These are phyloP conservation scores for Xiphophorus birchmanni DNA, from an alignment of 2,797 vertebrate species.

Conservation along the genomic window DNA sequence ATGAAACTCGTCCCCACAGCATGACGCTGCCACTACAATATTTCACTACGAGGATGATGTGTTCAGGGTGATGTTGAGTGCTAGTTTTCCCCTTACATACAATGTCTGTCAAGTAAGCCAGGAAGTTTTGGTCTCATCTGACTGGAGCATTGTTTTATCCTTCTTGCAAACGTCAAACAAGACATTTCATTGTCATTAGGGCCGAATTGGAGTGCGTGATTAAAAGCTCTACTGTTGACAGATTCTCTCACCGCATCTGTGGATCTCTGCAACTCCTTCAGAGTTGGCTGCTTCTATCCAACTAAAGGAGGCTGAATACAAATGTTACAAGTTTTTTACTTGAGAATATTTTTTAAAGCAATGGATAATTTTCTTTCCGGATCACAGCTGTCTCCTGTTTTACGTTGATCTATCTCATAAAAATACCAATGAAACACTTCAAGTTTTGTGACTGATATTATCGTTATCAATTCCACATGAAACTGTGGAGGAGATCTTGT, in stretches of 20 bases:
- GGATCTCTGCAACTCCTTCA: neutral
- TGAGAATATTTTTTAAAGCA: neutral
- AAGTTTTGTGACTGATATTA: no score
- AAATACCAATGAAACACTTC: neutral
- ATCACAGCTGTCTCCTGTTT: neutral
- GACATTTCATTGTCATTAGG: neutral
- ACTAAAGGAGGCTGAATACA: neutral
- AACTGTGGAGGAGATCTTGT: slow-evolving; percentile 18
- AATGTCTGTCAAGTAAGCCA: neutral
- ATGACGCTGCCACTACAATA: neutral
- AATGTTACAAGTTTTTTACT: neutral
- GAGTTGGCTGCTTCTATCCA: neutral
- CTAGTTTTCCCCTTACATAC: neutral
- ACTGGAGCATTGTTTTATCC: neutral
- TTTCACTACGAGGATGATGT: neutral
- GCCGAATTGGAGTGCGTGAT: no score
- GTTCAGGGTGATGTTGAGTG: neutral
- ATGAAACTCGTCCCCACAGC: neutral
- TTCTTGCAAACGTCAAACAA: neutral
- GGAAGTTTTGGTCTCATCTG: neutral
- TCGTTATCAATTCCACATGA: neutral
- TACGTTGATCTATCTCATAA: neutral
- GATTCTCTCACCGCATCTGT: neutral
- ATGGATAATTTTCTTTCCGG: neutral
- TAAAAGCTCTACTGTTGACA: neutral